Base-by-base conservation (phyloP, 2,888 invertebrate species). In the Exephanes ischioxanthus region DNA sequence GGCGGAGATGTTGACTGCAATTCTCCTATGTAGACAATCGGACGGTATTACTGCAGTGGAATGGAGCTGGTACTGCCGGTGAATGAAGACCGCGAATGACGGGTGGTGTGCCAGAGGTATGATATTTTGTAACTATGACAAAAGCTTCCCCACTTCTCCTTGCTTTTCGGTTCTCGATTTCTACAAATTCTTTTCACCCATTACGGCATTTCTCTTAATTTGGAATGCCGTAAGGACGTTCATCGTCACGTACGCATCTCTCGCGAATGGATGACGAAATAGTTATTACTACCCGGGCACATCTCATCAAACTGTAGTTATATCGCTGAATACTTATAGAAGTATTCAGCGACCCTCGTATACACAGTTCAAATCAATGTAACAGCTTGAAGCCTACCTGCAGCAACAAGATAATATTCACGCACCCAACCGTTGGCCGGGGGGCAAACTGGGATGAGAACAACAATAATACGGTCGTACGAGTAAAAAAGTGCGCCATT, bases 251-350 rank as follows among this genome's bases (percentile, higher is more conserved):
- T 55, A 30, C 41, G 19, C 53, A 45, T 22, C 48, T 16, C 66
- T 58, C 76, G 67, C 51, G 58, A 72, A 53, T 41, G 48, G 76
- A 81, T 66, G 66, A 71, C 61, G 73, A 55, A 55, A 68, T 55
- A 71, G 76, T 82, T 75, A 85, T 85, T 83, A 85, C 82, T 67
- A 67, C 72, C n/a, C 16, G 30, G 70, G 26, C 55, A 81, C n/a
- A 75, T 55, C 37, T 70, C 41, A 51, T 79, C 22, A 80, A 76
- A 77, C 37, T 77, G 53, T 14, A 22, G 61, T 37, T 30, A 55
- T 55, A 22, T 22, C 22, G 22, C 22, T 22, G 22, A 22, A 22
- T 0, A 67, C 53, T 51, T 55, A 48, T 51, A 55, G 68, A 77
- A 80, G 77, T 75, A 75, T 78, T 70, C 70, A 68, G 37, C 75